Evolutionary conservation across 1,140 invertebrate species (phyloP).

Genomic region (Eurytemora carolleeae): DNA sequence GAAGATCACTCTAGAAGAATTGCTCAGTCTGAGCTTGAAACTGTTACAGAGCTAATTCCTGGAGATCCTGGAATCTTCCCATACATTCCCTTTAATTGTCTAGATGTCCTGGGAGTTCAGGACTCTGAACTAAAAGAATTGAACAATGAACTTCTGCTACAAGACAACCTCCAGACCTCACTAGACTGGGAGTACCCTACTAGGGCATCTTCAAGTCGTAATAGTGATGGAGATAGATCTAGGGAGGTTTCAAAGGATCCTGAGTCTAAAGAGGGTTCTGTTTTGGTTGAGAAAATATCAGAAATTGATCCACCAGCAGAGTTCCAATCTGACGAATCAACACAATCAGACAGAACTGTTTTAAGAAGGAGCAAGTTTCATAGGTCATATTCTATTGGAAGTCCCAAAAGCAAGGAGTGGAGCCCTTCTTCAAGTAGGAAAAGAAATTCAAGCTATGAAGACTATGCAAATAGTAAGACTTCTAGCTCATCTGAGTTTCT

Average conservation of each 20-base stretch:
- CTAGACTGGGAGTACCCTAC: neutral
- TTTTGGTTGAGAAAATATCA: no score
- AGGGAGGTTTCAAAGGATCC: no score
- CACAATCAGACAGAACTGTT: neutral
- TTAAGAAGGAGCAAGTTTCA: constrained; percentile 36
- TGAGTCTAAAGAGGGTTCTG: no score
- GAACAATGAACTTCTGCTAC: constrained; percentile 34
- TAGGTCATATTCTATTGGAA: constrained; percentile 43
- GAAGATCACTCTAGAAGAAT: constrained; percentile 16
- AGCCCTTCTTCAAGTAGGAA: constrained; percentile 29
- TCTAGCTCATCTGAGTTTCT: constrained; percentile 29
- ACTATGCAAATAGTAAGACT: constrained; percentile 33
- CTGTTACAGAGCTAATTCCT: neutral
- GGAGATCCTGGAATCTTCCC: neutral
- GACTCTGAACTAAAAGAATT: constrained; percentile 24
- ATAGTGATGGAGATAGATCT: no score
- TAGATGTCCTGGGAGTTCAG: constrained; percentile 41
- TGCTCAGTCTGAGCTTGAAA: neutral
- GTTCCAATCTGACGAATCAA: neutral
- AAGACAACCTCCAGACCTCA: no score
- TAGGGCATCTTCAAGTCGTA: no score
- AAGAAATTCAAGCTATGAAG: constrained; percentile 47
- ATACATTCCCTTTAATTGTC: constrained; percentile 27
- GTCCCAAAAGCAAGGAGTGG: neutral
- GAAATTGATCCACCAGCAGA: neutral